Evolutionary conservation across 2,797 vertebrate species (phyloP).

Genomic region (Ceryle rudis): DNA sequence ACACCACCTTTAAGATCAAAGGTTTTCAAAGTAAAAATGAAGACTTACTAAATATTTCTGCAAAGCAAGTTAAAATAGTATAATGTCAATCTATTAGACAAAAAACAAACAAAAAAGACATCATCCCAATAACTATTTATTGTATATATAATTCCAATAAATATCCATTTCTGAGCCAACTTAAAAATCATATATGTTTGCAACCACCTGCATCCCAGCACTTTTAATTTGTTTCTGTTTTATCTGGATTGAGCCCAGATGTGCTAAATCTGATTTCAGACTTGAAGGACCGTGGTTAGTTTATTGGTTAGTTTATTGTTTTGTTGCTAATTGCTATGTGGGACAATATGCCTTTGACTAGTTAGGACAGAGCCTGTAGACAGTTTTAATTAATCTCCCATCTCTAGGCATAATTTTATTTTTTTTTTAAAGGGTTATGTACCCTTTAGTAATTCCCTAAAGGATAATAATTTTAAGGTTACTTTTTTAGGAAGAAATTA

Average conservation of each 20-base stretch:
- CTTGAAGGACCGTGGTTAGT: neutral
- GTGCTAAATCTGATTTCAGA: neutral
- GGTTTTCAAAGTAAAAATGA: neutral
- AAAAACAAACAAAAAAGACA: neutral
- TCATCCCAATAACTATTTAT: neutral
- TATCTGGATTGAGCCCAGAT: neutral
- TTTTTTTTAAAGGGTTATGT: constrained; percentile 20
- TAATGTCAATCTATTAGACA: neutral
- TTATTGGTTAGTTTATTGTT: neutral
- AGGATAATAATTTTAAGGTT: neutral
- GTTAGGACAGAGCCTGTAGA: constrained; percentile 7
- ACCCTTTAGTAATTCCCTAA: constrained; percentile 24
- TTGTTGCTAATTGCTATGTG: neutral
- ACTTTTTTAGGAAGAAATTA: constrained; percentile 27
- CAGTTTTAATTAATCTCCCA: constrained; percentile 39
- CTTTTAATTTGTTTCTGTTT: neutral
- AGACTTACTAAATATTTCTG: neutral
- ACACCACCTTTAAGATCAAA: neutral
- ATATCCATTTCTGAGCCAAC: neutral
- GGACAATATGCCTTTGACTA: neutral
- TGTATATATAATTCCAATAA: neutral
- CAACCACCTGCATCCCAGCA: neutral
- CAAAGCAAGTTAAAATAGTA: neutral
- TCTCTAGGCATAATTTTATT: constrained; percentile 26
- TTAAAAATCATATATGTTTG: neutral